Base-by-base conservation (phyloP, 2,888 invertebrate species). In the Sphecodes monilicornis region DNA sequence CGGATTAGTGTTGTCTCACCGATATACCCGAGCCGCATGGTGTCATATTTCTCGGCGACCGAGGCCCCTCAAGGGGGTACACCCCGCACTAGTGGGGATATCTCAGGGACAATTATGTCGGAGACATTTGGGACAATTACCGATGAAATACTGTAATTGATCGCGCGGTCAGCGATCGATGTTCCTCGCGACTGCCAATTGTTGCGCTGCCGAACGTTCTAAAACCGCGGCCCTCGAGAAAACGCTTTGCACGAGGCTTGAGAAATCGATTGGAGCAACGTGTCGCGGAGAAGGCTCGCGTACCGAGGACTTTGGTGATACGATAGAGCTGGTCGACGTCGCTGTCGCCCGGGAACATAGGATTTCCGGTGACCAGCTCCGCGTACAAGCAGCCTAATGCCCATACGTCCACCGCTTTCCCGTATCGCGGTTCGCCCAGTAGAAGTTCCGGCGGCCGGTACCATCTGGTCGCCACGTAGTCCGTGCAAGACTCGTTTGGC, bases 391-490 rank as follows among this genome's bases (percentile, higher is more conserved):
- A 98, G 0, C 98, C 98, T 4, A 97, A 96, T 0, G 98, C 98
- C 98, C 98, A 98, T 78, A 98, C 96, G 93, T 98, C 98, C 70
- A 98, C 97, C 78, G 97, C 96, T 70, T 97, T 96, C 1, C 96
- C 97, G 89, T 97, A 97, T 89, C 96, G 96, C 92, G 96, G 97
- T 95, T 98, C 98, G 0, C 98, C 98, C 0, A 98, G 97, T 22
- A 98, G 95, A 22, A 98, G 95, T 94, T 98, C 98, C 0, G 98
- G 98, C 0, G 98, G 98, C 78, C 98, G 95, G 95, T 98, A 98
- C 98, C 98, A 98, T 87, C 98, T 95, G 0, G 98, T 98, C 18
- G 98, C 98, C 50, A 98, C 98, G 93, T 98, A 98, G 95, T 98
- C 98, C 80, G 98, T 98, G 95, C 97, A 98, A 0, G 97, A 97